Base-by-base conservation (phyloP, 2,113 vertebrate genomes). In the Mesoclemmys tuberculata region DNA sequence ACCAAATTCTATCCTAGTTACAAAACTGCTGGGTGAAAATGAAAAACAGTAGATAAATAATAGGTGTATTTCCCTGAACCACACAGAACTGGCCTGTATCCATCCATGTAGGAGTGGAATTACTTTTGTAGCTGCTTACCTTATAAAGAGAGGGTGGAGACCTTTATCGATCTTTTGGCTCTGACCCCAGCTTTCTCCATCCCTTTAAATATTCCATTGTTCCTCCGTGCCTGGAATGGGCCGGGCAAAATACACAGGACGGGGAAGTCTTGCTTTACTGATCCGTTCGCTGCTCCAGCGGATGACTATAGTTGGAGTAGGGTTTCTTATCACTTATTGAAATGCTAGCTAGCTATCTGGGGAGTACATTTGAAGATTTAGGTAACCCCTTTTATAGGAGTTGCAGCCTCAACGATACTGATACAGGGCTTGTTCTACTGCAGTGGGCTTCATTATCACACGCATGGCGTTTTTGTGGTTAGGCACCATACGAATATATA, bases 21-120 rank as follows among this genome's bases (percentile, higher is more conserved):
- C 55, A 56, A 71, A 38, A 21, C 64, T 71, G n/a, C 64, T 21
- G n/a, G 6, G 35, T 71, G 64, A 38, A 21, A 87, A 31, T 49
- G 81, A 64, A 46, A 88, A 78, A 81, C 14, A 68, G 46, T 7
- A 64, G 21, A 77, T 68, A 44, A 84, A 80, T 46, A 64, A 38
- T 26, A 41, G 10, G 0, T 31, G 26, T 61, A 61, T 1, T 89
- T 88, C 51, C 12, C 19, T 7, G 35, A 38, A 71, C 56, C n/a
- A 41, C 44, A 7, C 8, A 48, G 85, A 71, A 31, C 64, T 5
- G 24, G 78, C 44, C 48, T 77, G 11, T 64, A 8, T 77, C 10
- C 48, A 3, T 27, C 13, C 0, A 0, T 16, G 21, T 51, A 9
- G 79, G 21, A 90, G 48, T 16, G 0, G 0, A 29, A 12, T 71